phyloP scores from a whole-genome alignment of 2,888 invertebrate genomes.

The Petrolisthes manimaculis region DNA sequence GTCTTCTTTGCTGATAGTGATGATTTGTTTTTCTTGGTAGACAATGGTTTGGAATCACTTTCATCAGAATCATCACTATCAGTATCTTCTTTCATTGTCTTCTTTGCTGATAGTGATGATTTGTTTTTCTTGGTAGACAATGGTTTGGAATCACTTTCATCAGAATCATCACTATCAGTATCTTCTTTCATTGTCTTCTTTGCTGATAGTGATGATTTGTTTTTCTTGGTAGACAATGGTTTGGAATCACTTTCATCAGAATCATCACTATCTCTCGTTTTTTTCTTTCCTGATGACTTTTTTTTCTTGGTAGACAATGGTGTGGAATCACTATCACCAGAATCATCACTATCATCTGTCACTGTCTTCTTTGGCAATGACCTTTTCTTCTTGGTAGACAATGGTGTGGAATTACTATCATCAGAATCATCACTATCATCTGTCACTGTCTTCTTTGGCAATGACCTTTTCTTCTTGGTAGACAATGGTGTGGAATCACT shows the following conservation, averaged over 20 bases:
- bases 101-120: background rate
- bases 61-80: background rate
- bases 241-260: background rate
- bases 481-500: conserved; percentile 5
- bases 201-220: background rate
- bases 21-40: too few relatives aligned
- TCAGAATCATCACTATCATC: background rate
- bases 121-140: background rate
- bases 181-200: background rate
- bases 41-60: too few relatives aligned
- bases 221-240: background rate
- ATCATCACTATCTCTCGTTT: background rate
- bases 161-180: background rate
- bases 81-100: background rate
- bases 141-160: too few relatives aligned
- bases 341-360: conserved; percentile 3
- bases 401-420: conserved; percentile 8
- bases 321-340: background rate
- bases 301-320: conserved; percentile 3
- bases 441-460: background rate
- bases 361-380: background rate
- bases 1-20: too few relatives aligned
- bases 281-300: background rate
- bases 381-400: conserved; percentile 1
- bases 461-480: background rate